phyloP scores from a whole-genome alignment of 2,888 invertebrate genomes.

The Microdon myrmicae region DNA sequence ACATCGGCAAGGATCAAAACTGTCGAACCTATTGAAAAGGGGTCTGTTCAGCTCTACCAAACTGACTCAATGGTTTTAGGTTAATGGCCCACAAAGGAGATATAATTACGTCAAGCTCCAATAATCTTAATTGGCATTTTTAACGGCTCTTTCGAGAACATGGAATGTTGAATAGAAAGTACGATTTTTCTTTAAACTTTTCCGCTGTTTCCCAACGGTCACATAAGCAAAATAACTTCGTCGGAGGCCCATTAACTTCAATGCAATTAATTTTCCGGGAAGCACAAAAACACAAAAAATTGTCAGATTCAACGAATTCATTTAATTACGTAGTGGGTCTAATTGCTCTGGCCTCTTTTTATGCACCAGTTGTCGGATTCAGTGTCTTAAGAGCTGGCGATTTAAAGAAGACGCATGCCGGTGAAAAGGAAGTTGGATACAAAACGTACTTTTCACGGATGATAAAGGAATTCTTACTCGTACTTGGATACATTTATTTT shows the following conservation, averaged over 20 bases:
- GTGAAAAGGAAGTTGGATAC: too few species aligned
- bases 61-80: slow-evolving; percentile 23
- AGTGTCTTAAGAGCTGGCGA: slow-evolving; percentile 1
- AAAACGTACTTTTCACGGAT: too few species aligned
- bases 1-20: background rate
- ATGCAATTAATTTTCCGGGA: slow-evolving; percentile 28
- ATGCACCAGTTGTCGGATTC: slow-evolving; percentile 19
- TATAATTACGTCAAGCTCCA: slow-evolving; percentile 62
- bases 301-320: slow-evolving; percentile 33
- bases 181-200: slow-evolving; percentile 29
- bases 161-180: background rate
- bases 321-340: slow-evolving; percentile 41
- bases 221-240: slow-evolving; percentile 14
- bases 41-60: background rate
- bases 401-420: too few species aligned
- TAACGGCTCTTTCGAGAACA: slow-evolving; percentile 8
- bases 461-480: too few species aligned
- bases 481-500: too few species aligned
- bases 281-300: slow-evolving; percentile 22
- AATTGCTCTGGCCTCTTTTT: slow-evolving; percentile 42
- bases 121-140: slow-evolving; percentile 63
- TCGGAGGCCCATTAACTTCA: slow-evolving; percentile 32
- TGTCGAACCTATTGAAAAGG: slow-evolving; percentile 35
- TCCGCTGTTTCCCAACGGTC: slow-evolving; percentile 13
- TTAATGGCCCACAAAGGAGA: slow-evolving; percentile 62